These are phyloP conservation scores for Setophaga coronata DNA, from an alignment of 2,113 vertebrate species.

Conservation along the genomic window DNA sequence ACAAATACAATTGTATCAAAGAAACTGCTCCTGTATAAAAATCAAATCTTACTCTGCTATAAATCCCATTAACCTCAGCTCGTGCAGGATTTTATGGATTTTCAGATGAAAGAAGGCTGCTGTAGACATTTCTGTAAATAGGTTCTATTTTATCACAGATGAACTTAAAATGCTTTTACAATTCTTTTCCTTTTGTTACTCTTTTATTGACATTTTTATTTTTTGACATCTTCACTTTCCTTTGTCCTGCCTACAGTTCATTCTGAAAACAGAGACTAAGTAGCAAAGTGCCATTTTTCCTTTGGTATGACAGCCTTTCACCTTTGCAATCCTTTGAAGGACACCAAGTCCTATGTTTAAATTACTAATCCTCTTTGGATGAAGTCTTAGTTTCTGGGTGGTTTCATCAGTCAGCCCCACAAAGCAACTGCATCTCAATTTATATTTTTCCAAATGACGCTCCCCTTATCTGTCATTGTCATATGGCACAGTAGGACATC, in stretches of 20 bases:
- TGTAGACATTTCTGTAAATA: not conserved
- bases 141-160: not conserved
- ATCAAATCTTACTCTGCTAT: not conserved
- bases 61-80: not conserved
- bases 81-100: not conserved
- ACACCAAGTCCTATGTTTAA: not conserved
- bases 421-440: not conserved
- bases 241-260: not conserved
- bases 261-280: not conserved
- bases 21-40: not conserved
- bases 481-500: not conserved
- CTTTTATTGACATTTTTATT: not conserved
- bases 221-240: not conserved
- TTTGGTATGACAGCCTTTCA: not conserved
- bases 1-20: not conserved
- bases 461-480: not conserved
- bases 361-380: not conserved
- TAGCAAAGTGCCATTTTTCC: not conserved
- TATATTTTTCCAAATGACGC: not conserved
- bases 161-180: not conserved
- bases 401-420: conserved; percentile 18
- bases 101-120: not conserved
- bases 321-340: not conserved
- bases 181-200: not conserved
- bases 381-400: conserved; percentile 1